Conservation (phyloP, 2,888 invertebrate species). For the Agapetus fuscipes region DNA sequence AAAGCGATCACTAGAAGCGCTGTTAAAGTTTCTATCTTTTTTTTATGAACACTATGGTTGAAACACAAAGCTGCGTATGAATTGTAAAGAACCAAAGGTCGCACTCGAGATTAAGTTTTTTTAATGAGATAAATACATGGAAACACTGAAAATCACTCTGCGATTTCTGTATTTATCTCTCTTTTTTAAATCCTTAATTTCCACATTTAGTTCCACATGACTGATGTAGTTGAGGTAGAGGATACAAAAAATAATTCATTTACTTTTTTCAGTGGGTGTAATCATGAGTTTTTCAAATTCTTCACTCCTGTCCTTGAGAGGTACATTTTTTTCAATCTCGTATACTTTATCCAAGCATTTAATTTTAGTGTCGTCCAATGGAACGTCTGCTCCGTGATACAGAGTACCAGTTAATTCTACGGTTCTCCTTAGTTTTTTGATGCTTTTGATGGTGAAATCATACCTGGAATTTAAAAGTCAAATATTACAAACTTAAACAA, state of each 20-base stretch:
- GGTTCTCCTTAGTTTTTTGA: constrained; percentile 33
- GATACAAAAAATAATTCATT: constrained; percentile 16
- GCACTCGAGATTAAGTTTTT: too few relatives aligned
- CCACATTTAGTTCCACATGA: too few relatives aligned
- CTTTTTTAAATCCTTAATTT: too few relatives aligned
- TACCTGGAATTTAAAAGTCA: constrained; percentile 31
- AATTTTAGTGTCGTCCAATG: constrained; percentile 51
- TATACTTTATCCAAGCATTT: constrained; percentile 54
- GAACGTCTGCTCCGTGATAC: constrained; percentile 44
- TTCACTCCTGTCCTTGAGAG: constrained; percentile 35
- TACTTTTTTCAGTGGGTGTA: constrained; percentile 33
- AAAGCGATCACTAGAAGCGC: too few relatives aligned
- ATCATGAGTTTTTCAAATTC: constrained; percentile 33
- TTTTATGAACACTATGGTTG: too few relatives aligned
- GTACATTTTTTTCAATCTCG: constrained; percentile 48
- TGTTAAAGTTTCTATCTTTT: too few relatives aligned
- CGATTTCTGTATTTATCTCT: too few relatives aligned
- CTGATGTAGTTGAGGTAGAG: not conserved
- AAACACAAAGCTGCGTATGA: too few relatives aligned
- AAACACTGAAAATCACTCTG: too few relatives aligned
- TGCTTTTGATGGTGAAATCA: constrained; percentile 45
- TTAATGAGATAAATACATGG: too few relatives aligned
- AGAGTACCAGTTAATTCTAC: constrained; percentile 48
- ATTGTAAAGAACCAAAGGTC: too few relatives aligned
- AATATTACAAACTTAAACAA: too few relatives aligned